Conservation (phyloP, 2,888 invertebrate species). For the Slavum lentiscoides region DNA sequence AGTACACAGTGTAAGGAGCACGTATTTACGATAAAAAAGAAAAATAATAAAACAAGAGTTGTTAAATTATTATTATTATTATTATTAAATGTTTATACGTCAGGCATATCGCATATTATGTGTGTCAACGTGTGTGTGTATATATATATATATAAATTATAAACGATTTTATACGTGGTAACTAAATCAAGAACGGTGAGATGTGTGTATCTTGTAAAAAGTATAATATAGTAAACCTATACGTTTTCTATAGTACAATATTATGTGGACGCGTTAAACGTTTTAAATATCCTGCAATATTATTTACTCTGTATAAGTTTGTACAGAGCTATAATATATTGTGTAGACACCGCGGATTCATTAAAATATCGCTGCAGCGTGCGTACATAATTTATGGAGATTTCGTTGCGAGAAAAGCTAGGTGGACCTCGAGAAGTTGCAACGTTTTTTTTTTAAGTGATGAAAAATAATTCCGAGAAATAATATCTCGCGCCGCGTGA, state of each 20-base stretch:
- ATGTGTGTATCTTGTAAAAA: too few species aligned
- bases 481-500: background rate
- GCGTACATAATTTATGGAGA: slow-evolving; percentile 12
- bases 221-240: too few species aligned
- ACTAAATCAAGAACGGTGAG: too few species aligned
- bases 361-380: background rate
- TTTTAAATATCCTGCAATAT: too few species aligned
- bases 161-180: too few species aligned
- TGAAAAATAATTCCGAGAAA: slow-evolving; percentile 28
- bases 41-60: background rate
- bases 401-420: slow-evolving; percentile 17
- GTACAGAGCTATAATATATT: too few species aligned
- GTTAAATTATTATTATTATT: background rate
- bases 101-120: background rate
- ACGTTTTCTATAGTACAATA: too few species aligned
- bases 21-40: slow-evolving; percentile 16
- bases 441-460: background rate
- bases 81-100: background rate
- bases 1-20: background rate
- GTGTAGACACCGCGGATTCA: too few species aligned
- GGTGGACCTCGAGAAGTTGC: background rate
- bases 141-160: too few species aligned
- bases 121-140: too few species aligned
- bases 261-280: too few species aligned
- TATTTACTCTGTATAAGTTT: background rate